Base-by-base conservation (phyloP, 2,113 vertebrate genomes). In the Scartelaos histophorus region DNA sequence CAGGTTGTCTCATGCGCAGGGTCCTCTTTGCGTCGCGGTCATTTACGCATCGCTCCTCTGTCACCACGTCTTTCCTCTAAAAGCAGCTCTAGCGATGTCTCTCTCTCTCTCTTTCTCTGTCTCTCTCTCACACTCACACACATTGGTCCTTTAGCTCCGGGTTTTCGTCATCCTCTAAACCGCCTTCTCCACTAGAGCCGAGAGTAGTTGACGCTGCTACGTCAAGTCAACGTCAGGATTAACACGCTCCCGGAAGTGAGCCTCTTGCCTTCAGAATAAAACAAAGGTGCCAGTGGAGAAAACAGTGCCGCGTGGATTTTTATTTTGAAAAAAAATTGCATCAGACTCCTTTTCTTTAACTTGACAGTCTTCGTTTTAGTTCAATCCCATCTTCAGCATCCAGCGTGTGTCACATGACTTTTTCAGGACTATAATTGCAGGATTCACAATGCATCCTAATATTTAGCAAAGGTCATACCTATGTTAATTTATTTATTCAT, bases 341-440 rank as follows among this genome's bases (percentile, higher is more conserved):
- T 75, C 69, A 81, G 73, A 25, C 43, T 1, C 0, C 2, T 7
- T 25, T 2, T 6, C 0, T 0, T n/a, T 13, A 0, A 0, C 0
- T 15, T 53, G 69, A 77, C 53, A 5, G 1, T 13, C 5, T 58
- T 51, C 43, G 57, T 47, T 83, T 58, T 46, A 43, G 57, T 43
- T 83, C 47, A 79, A 78, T 84, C 82, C 60, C 69, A 22, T 58
- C 85, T 87, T 92, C 89, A 90, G 67, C 71, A 7, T 70, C 38
- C 79, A 56, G 11, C 24, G 34, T 29, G 12, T 17, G 54, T 80
- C 88, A 89, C 77, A 88, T 92, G 89, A 92, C 79, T 67, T 72
- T 54, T 74, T 16, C 16, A 49, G 69, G 74, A 57, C 0, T 58
- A 7, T 12, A 11, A 56, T 56, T 21, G 54, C 9, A 56, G 54